Percentiles rank a stretch among this genome's conserved stretches.
These are phyloP conservation scores for Platycercus adscitus DNA, from an alignment of 2,113 vertebrate genomes.

Conservation along the genomic window DNA sequence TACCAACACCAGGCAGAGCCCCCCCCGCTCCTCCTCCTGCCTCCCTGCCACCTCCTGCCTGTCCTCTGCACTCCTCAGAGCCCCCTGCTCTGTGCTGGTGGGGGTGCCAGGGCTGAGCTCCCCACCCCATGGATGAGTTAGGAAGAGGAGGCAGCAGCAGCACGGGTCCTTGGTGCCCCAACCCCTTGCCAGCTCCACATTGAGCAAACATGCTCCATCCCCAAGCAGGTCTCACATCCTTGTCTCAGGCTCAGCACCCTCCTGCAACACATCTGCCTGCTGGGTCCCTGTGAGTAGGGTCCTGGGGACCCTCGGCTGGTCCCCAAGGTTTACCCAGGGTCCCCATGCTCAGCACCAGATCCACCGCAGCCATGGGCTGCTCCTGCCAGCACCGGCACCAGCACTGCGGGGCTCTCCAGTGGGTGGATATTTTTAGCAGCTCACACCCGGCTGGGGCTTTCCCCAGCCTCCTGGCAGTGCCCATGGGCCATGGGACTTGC, in stretches of 20 bases:
- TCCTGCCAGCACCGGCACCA: fast-evolving
- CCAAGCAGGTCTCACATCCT: not conserved
- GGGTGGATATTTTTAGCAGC: not conserved
- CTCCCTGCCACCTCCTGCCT: not conserved
- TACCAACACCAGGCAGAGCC: not conserved
- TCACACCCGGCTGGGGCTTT: not conserved
- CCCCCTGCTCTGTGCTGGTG: not conserved
- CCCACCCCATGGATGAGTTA: not conserved
- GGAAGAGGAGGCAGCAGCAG: not conserved
- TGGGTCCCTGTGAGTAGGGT: fast-evolving
- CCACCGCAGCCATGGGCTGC: not conserved
- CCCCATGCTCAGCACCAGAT: fast-evolving
- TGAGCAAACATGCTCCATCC: not conserved
- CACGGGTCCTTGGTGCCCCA: not conserved
- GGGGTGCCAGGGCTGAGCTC: too few species aligned
- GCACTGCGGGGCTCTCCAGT: not conserved
- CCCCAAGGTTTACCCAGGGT: not conserved
- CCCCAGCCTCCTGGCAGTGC: not conserved
- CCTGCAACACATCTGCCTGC: not conserved
- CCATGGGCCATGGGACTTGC: not conserved
- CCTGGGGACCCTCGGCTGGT: fast-evolving
- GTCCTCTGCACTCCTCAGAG: not conserved
- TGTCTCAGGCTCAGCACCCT: not conserved
- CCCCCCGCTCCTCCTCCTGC: not conserved
- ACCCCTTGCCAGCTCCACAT: too few species aligned